These are phyloP conservation scores for Monopis laevigella DNA, from an alignment of 2,888 invertebrate genomes.

Conservation along the genomic window DNA sequence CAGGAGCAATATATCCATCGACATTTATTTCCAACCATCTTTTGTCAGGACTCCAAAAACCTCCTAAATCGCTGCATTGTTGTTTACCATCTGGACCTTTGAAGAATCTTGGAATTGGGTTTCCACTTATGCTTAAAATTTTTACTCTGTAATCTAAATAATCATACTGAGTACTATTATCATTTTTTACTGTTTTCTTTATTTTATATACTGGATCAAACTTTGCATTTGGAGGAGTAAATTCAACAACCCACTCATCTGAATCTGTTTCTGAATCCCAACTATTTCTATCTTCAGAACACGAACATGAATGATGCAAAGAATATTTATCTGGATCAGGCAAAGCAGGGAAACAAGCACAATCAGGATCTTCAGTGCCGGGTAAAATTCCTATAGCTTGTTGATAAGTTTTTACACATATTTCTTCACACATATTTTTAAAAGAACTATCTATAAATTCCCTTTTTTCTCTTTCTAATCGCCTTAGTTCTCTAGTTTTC, in stretches of 20 bases:
- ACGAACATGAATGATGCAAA: slow-evolving; percentile 38
- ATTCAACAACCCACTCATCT: slow-evolving; percentile 57
- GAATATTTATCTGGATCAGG: slow-evolving; percentile 36
- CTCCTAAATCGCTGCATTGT: slow-evolving; percentile 55
- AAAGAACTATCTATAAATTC: slow-evolving; percentile 51
- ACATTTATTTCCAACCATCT: slow-evolving; percentile 51
- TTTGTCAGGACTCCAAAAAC: slow-evolving; percentile 47
- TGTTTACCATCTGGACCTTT: slow-evolving; percentile 51
- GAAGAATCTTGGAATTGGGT: slow-evolving; percentile 48
- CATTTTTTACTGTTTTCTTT: slow-evolving; percentile 34
- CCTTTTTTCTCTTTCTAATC: slow-evolving; percentile 46
- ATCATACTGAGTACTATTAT: slow-evolving; percentile 39
- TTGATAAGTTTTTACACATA: slow-evolving; percentile 53
- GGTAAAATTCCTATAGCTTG: slow-evolving; percentile 51
- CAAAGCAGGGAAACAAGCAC: slow-evolving; percentile 39
- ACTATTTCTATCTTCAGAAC: slow-evolving; percentile 35
- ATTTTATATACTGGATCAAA: slow-evolving; percentile 38
- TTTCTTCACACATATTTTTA: slow-evolving; percentile 49
- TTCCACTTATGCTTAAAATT: slow-evolving; percentile 41
- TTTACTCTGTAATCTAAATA: slow-evolving; percentile 52
- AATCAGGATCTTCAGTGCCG: slow-evolving; percentile 41
- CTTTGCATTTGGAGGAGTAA: slow-evolving; percentile 51
- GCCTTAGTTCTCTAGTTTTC: slow-evolving; percentile 41
- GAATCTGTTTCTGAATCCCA: slow-evolving; percentile 45
- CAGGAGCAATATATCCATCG: slow-evolving; percentile 48